Conservation (phyloP, 2,797 vertebrate genomes). For the Scyliorhinus canicula region DNA sequence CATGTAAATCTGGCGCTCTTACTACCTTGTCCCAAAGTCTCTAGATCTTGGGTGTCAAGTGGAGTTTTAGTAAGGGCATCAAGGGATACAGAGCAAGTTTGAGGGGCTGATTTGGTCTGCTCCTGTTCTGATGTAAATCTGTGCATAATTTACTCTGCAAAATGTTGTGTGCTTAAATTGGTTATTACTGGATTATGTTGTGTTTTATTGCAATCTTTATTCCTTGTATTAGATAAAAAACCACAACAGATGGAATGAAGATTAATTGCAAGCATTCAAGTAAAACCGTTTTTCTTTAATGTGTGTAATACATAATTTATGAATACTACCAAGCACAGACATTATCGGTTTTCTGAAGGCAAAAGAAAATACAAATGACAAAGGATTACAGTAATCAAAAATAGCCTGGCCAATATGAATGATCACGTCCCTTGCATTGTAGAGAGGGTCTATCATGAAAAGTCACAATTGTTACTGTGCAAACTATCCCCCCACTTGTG, state of each 20-base stretch:
- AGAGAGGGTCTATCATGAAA: neutral
- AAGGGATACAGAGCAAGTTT: neutral
- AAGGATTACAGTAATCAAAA: neutral
- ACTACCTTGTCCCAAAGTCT: neutral
- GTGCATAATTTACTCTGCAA: neutral
- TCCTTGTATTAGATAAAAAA: neutral
- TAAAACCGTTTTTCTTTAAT: neutral
- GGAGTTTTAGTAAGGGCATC: neutral
- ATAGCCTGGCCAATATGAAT: neutral
- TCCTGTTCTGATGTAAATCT: neutral
- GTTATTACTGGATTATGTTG: neutral
- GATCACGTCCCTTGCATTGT: too few relatives aligned
- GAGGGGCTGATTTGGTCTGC: neutral
- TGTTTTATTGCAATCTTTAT: neutral
- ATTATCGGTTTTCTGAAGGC: constrained; percentile 29
- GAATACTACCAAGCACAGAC: neutral
- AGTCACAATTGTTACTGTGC: neutral
- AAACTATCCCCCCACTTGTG: neutral
- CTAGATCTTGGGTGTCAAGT: neutral
- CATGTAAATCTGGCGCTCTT: neutral
- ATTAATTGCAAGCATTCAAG: neutral
- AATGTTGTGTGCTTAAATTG: neutral
- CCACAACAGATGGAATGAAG: neutral
- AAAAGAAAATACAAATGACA: neutral
- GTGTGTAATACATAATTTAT: neutral